Evolutionary conservation across 2,888 invertebrate genomes (phyloP), one percentile per base, ranked within the genome.

Genomic region (Actias luna): DNA sequence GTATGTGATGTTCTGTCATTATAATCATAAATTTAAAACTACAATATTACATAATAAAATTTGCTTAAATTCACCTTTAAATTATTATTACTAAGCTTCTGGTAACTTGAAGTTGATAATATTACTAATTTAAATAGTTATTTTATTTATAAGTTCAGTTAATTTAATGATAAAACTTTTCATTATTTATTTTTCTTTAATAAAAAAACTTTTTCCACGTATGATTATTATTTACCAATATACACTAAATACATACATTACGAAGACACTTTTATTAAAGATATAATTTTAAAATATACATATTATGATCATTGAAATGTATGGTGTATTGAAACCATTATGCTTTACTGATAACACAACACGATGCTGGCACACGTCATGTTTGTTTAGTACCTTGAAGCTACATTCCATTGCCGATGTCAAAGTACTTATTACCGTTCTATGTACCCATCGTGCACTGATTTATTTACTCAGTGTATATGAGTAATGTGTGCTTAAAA

Each of bases 331-430:
- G 71, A 75, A 78, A 72, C 71, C 71, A 70, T 70, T 80, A 82
- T 80, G 81, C 80, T 87, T 83, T 81, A 78, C 80, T 79, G 82
- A 85, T 87, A 87, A 78, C 78, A 78, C 71, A 73, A 73, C 70
- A 67, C 70, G 70, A 71, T n/a, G 75, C 25, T 22, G 46, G 25
- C 73, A 75, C 71, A 79, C 79, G 77, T 79, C 76, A 80, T 79
- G 72, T 77, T 76, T 74, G 78, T 79, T 78, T 72, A 77, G 76
- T 83, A 75, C 83, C 82, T 84, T 82, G 88, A 83, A 77, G 80
- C 83, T 84, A 74, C 89, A 91, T 91, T 89, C 91, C 85, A 75
- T 69, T 76, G 79, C 77, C 84, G 83, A 86, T 88, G 89, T 87
- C 89, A 85, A 83, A 87, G 83, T 85, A 88, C 82, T 86, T 83